These are phyloP conservation scores for Pogonognathellus flavescens DNA, from an alignment of 1,140 invertebrate species.

Conservation along the genomic window DNA sequence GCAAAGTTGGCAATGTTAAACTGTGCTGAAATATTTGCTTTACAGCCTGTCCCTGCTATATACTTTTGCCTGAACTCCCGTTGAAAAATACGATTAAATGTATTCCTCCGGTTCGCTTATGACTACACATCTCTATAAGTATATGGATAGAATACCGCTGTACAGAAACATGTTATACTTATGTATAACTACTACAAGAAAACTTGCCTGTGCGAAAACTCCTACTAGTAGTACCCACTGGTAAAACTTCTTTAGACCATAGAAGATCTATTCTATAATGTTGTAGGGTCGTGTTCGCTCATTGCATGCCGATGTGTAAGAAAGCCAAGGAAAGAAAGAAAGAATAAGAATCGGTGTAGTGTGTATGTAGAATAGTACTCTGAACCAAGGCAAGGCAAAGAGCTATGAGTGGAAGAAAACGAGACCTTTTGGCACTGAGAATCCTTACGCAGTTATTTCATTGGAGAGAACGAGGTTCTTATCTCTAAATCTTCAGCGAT, in stretches of 20 bases:
- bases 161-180: neutral
- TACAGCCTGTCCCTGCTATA: conserved; percentile 11
- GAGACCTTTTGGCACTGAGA: conserved; percentile 36
- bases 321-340: no score
- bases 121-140: neutral
- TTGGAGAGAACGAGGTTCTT: conserved; percentile 31
- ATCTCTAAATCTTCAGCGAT: conserved; percentile 4
- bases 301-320: no score
- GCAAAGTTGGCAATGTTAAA: conserved; percentile 46
- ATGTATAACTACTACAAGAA: neutral
- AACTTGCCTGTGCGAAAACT: neutral
- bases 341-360: no score
- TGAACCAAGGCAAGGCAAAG: neutral
- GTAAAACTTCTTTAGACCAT: neutral
- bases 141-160: neutral
- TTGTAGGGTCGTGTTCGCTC: no score
- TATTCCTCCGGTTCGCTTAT: neutral
- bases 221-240: no score
- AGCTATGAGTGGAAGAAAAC: conserved; percentile 7
- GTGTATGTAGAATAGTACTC: no score
- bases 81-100: conserved; percentile 21
- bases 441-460: conserved; percentile 39
- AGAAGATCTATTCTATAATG: neutral
- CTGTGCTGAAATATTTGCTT: conserved; percentile 50
- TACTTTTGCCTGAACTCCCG: neutral